These are phyloP conservation scores for Drosophila ironensis DNA, from an alignment of 1,140 invertebrate genomes.

Conservation along the genomic window DNA sequence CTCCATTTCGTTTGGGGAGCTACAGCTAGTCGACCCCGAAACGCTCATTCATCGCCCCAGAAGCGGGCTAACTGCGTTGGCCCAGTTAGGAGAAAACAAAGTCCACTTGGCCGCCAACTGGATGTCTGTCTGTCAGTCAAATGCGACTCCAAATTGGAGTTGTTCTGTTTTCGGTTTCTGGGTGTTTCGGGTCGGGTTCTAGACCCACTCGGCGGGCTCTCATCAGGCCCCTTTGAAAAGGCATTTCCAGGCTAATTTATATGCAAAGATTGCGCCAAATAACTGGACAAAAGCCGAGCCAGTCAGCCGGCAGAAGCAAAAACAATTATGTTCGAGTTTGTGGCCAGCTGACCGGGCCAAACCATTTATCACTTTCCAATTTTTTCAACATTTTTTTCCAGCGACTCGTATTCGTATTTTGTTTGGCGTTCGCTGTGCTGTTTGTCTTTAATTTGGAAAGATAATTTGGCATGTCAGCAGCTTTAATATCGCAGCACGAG, in stretches of 20 bases:
- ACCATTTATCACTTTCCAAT: constrained; percentile 72
- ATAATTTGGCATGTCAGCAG: constrained; percentile 58
- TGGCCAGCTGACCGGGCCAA: constrained; percentile 55
- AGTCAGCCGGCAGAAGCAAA: constrained; percentile 25
- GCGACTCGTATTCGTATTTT: constrained; percentile 14
- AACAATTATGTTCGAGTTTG: constrained; percentile 42
- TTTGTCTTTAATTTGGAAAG: constrained; percentile 53
- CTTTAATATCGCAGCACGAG: constrained; percentile 49
- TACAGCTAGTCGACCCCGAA: constrained; percentile 70
- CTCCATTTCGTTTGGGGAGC: constrained; percentile 50
- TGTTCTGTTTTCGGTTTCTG: constrained; percentile 24
- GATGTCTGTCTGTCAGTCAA: constrained; percentile 24
- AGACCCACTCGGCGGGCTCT: too few relatives aligned
- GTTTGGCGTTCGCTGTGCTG: constrained; percentile 15
- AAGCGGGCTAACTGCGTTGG: constrained; percentile 52
- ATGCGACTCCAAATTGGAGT: constrained; percentile 27
- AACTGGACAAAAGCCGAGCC: constrained; percentile 56
- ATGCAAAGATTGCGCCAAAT: constrained; percentile 70
- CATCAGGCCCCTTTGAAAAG: constrained; percentile 57
- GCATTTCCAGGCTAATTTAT: constrained; percentile 70
- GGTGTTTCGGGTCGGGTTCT: constrained; percentile 14
- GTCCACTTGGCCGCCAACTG: constrained; percentile 26
- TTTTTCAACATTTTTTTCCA: constrained; percentile 28
- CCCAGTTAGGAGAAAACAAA: constrained; percentile 47
- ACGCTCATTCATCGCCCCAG: constrained; percentile 26